Conservation (phyloP, 2,888 invertebrate species). For the Uloborus plumipes region DNA sequence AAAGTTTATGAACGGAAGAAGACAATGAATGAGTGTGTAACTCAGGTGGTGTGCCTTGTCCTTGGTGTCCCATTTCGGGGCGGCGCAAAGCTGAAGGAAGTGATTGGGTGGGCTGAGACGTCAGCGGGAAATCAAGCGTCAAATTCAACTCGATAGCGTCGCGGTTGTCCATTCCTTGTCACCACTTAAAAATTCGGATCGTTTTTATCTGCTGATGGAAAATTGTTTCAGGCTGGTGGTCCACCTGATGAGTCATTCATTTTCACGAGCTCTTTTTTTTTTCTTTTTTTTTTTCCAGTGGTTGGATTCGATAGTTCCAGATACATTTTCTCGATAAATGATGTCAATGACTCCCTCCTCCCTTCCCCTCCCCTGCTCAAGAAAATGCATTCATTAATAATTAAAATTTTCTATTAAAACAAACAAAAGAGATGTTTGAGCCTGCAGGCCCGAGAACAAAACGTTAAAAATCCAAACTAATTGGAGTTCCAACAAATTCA, state of each 20-base stretch:
- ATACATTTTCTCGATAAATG: no score
- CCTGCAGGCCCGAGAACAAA: no score
- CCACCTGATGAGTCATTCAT: conserved; percentile 20
- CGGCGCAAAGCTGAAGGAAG: conserved; percentile 47
- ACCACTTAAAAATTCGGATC: conserved; percentile 55
- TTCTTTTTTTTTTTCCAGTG: no score
- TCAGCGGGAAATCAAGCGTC: conserved; percentile 34
- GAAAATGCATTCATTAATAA: no score
- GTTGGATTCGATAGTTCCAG: not conserved
- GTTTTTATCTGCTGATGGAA: conserved; percentile 17
- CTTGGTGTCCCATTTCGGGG: conserved; percentile 53
- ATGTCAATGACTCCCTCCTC: no score
- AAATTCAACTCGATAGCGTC: conserved; percentile 35
- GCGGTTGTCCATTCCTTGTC: conserved; percentile 51
- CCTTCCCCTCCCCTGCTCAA: no score
- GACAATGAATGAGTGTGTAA: conserved; percentile 55
- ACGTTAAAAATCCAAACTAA: no score
- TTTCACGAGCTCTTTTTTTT: not conserved
- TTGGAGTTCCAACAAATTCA: no score
- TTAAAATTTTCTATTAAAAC: no score
- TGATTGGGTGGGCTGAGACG: conserved; percentile 36
- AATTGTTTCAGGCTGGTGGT: conserved; percentile 5
- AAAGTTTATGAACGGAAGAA: conserved; percentile 44
- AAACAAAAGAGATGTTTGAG: no score
- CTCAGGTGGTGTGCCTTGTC: conserved; percentile 52